A percentile compares a stretch with the other conserved stretches of the same genome.
Evolutionary conservation across 2,113 vertebrate genomes (phyloP).

Genomic region (Hippocampus abdominalis): DNA sequence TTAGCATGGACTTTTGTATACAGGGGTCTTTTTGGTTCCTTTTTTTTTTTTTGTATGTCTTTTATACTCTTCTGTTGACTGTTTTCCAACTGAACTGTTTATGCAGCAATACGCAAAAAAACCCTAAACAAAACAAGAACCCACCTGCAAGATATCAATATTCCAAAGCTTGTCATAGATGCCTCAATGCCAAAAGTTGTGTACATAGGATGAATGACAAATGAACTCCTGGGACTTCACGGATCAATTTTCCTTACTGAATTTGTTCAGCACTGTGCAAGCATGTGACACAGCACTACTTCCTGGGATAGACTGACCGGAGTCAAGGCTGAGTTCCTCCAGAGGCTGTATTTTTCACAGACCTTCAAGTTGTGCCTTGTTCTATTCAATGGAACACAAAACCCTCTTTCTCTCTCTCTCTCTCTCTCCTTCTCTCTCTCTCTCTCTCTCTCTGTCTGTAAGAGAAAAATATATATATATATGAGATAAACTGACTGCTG

Average conservation of each 20-base stretch:
- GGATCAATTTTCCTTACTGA: conserved; percentile 61
- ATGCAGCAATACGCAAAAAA: conserved; percentile 69
- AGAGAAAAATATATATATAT: conserved; percentile 59
- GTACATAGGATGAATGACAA: conserved; percentile 64
- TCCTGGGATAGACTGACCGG: conserved; percentile 22
- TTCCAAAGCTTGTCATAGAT: conserved; percentile 72
- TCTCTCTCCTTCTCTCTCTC: background rate
- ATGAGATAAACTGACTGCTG: conserved; percentile 81
- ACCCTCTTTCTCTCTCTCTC: background rate
- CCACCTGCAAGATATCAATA: conserved; percentile 66
- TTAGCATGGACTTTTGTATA: conserved; percentile 72
- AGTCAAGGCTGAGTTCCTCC: conserved; percentile 37
- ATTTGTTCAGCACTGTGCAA: conserved; percentile 51
- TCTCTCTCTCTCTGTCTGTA: background rate
- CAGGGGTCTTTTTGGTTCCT: conserved; percentile 39
- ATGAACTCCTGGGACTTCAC: conserved; percentile 53
- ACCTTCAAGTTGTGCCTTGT: conserved; percentile 99
- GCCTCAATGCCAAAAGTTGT: conserved; percentile 72
- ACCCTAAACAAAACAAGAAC: conserved; percentile 21
- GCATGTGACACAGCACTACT: conserved; percentile 9
- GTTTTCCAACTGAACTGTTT: conserved; percentile 59
- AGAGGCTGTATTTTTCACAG: conserved; percentile 85
- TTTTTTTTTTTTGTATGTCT: conserved; percentile 47
- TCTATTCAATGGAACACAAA: conserved; percentile 97
- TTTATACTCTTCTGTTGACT: conserved; percentile 50